phyloP scores from a whole-genome alignment of 1,140 invertebrate species.

The Drosophila mayri region DNA sequence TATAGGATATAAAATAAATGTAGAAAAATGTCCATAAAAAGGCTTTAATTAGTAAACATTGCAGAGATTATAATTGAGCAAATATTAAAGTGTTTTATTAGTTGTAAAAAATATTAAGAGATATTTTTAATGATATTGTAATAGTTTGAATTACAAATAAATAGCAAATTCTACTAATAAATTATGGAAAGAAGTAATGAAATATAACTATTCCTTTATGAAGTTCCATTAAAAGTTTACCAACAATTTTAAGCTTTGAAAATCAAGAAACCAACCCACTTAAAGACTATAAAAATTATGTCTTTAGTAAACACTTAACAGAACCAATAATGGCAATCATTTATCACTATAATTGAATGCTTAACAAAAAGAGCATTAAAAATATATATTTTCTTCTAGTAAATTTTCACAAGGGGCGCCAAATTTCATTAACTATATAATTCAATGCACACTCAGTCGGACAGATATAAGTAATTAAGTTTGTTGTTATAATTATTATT shows the following conservation, averaged over 20 bases:
- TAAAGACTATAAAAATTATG: neutral
- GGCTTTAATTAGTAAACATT: neutral
- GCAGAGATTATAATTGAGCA: neutral
- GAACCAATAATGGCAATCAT: neutral
- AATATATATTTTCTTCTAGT: neutral
- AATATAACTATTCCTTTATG: no score
- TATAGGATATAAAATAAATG: neutral
- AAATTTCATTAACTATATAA: constrained; percentile 19
- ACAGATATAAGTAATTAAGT: constrained; percentile 15
- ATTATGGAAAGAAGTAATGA: neutral
- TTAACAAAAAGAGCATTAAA: neutral
- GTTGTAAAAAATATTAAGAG: neutral
- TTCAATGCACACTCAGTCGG: constrained; percentile 17
- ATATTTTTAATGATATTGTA: neutral
- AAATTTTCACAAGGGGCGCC: neutral
- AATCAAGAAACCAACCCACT: neutral
- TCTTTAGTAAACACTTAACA: neutral
- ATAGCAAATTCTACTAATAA: no score
- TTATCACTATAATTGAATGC: neutral
- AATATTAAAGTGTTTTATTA: neutral
- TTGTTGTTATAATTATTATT: constrained; percentile 52
- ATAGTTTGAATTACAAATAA: no score
- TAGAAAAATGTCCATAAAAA: neutral
- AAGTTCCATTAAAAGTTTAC: no score
- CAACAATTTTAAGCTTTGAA: neutral